Percentiles rank a stretch among this genome's conserved stretches.
Conservation (phyloP, 92 coral and sea anemone species). For the Paragorgia papillata region DNA sequence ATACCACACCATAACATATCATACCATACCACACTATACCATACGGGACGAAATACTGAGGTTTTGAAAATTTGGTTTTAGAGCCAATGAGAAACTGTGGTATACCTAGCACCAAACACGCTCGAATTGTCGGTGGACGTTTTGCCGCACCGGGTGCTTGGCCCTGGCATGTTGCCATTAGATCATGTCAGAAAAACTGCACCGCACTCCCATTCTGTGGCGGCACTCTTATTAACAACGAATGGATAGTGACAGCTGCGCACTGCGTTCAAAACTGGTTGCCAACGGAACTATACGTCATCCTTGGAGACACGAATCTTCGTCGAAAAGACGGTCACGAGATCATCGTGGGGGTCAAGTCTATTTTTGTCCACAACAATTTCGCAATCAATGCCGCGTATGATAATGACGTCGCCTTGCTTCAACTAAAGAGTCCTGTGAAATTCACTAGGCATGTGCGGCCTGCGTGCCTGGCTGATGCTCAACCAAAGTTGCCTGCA, state of each 20-base stretch:
- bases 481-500: constrained; percentile 28
- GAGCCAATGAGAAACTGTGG: constrained; percentile 16
- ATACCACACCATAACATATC: too few relatives aligned
- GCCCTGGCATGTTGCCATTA: constrained; percentile 41
- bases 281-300: not conserved
- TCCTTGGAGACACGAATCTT: constrained; percentile 25
- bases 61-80: too few relatives aligned
- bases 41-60: too few relatives aligned
- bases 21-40: not conserved
- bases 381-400: constrained; percentile 13
- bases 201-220: constrained; percentile 31
- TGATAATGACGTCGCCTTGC: constrained; percentile 49
- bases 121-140: constrained; percentile 35
- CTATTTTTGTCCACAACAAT: not conserved
- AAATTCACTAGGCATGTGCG: constrained; percentile 40
- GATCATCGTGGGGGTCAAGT: not conserved
- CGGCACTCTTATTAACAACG: constrained; percentile 25
- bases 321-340: constrained; percentile 9
- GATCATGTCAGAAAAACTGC: constrained; percentile 1
- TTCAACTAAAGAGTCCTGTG: constrained; percentile 32
- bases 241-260: constrained; percentile 43
- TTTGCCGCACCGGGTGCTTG: constrained; percentile 29
- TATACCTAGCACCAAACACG: not conserved
- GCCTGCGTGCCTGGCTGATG: constrained; percentile 54
- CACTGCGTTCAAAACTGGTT: constrained; percentile 8